Base-by-base conservation (phyloP, 2,888 invertebrate genomes). In the Meganola albula region DNA sequence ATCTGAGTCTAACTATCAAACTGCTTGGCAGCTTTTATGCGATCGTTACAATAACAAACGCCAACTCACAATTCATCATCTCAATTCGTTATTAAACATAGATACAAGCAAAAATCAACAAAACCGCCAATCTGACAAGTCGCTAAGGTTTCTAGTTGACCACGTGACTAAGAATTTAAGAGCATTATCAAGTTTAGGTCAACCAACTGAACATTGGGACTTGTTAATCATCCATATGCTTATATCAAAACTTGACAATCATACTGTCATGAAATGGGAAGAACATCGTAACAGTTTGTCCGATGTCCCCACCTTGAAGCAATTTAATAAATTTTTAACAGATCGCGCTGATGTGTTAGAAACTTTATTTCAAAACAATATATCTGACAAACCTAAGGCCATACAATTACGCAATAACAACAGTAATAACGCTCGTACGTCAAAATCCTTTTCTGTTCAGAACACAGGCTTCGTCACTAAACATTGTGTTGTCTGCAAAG, bases 271-370 rank as follows among this genome's bases (percentile, higher is more conserved):
- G 3, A 56, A 54, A 28, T 58, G 56, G 52, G 54, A 58, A 10
- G 58, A 57, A 12, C 11, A 37, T 9, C 35, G 48, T 2, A 48
- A 44, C 4, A 34, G 2, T 20, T 14, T 12, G 3, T 10, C 8
- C 7, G 52, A 45, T 11, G 12, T 27, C 1, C 53, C 54, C 3
- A 48, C 24, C 0, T 42, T 55, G 25, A 35, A 51, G 0, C 37
- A 52, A 5, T 54, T 55, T 12, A 24, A 34, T 29, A 45, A 47
- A 16, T 54, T 56, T 23, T 7, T 56, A 3, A 50, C 13, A 5
- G 43, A 55, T 12, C 47, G 55, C 0, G 56, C 56, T 0, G 35
- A 54, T 27, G 45, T 54, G 0, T 25, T 58, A 0, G 53, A 59
- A 12, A 37, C 53, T 0, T 4, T 48, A 23, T n/a, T n/a, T n/a